Percentiles rank a stretch among this genome's conserved stretches.
These are phyloP conservation scores for Mormyrus lacerda DNA, from an alignment of 2,113 vertebrate genomes.

Conservation along the genomic window DNA sequence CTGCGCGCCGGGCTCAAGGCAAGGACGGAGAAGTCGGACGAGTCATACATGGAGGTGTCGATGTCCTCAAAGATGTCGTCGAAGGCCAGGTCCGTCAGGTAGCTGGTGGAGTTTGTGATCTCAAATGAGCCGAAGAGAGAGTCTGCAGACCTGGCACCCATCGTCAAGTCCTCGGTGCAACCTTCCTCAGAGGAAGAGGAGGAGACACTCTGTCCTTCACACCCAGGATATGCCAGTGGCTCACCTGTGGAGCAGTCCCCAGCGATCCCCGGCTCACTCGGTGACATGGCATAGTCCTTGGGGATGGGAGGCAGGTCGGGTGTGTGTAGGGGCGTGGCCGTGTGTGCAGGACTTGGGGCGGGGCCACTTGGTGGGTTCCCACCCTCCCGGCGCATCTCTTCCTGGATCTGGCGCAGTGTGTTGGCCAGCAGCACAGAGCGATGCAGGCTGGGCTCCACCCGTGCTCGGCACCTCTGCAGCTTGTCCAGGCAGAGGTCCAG, in stretches of 20 bases:
- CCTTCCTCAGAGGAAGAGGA: constrained; percentile 35
- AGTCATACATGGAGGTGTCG: constrained; percentile 81
- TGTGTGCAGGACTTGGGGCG: constrained; percentile 5
- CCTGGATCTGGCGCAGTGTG: constrained; percentile 75
- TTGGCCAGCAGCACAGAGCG: constrained; percentile 78
- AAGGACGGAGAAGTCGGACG: constrained; percentile 64
- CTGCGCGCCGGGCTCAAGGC: constrained; percentile 47
- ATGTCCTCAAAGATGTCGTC: constrained; percentile 83
- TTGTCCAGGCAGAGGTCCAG: constrained; percentile 77
- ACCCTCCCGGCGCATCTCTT: constrained; percentile 60
- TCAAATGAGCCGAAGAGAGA: constrained; percentile 60
- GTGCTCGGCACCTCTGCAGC: constrained; percentile 66
- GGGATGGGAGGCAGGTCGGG: constrained; percentile 31
- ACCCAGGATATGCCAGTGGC: constrained; percentile 51
- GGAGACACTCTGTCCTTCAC: constrained; percentile 39
- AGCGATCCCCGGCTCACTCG: constrained; percentile 59
- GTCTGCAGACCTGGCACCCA: constrained; percentile 50
- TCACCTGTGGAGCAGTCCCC: constrained; percentile 47
- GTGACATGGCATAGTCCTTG: constrained; percentile 50
- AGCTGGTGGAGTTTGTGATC: constrained; percentile 69
- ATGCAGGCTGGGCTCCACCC: constrained; percentile 73
- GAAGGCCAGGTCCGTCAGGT: constrained; percentile 73
- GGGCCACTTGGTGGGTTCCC: constrained; percentile 36
- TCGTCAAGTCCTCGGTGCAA: constrained; percentile 5
- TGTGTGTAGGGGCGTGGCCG: constrained; percentile 45